These are phyloP conservation scores for Spondyliosoma cantharus DNA, from an alignment of 2,797 vertebrate species.

Conservation along the genomic window DNA sequence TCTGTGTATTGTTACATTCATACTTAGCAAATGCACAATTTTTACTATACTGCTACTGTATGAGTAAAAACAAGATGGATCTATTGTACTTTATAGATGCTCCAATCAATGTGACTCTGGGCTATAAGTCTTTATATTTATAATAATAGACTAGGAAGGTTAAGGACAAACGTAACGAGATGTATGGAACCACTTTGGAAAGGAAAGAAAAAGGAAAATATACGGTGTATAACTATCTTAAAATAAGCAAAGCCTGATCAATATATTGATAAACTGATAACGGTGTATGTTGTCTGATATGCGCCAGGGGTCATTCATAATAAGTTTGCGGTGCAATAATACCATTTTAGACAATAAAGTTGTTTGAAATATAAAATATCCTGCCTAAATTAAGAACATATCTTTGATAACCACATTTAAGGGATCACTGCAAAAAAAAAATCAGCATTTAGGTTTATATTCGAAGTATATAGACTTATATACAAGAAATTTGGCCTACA, in stretches of 20 bases:
- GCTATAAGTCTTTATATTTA: not conserved
- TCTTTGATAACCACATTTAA: no score
- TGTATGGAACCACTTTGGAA: slow-evolving; percentile 1
- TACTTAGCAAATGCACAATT: not conserved
- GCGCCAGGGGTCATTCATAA: no score
- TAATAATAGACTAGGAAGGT: slow-evolving; percentile 7
- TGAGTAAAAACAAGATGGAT: slow-evolving; percentile 1
- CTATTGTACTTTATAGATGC: not conserved
- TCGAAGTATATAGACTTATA: no score
- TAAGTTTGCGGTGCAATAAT: no score
- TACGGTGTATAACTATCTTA: not conserved
- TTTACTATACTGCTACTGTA: not conserved
- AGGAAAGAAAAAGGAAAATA: not conserved
- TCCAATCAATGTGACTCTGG: not conserved
- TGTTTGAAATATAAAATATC: no score
- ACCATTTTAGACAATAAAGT: no score
- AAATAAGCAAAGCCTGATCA: not conserved
- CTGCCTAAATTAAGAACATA: no score
- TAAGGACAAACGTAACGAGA: not conserved
- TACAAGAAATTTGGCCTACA: no score
- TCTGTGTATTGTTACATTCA: slow-evolving; percentile 1
- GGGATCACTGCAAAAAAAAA: no score
- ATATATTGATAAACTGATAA: no score
- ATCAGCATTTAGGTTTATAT: no score
- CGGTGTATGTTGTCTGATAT: no score